These are phyloP conservation scores for Hyposoter didymator DNA, from an alignment of 2,888 invertebrate species.

Conservation along the genomic window DNA sequence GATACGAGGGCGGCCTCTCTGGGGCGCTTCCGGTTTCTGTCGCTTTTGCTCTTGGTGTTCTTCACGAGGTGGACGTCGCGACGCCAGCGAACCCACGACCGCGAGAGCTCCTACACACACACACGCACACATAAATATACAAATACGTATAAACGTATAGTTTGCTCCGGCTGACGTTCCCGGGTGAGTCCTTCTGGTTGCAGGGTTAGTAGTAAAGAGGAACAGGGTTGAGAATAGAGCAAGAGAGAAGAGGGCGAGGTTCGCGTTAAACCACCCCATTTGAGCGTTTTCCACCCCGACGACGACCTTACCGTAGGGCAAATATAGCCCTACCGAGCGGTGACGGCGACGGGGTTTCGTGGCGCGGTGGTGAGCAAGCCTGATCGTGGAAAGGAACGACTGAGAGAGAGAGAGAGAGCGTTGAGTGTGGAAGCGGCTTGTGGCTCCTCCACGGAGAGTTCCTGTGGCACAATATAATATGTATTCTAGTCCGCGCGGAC, in stretches of 20 bases:
- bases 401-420: background rate
- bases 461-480: conserved; percentile 42
- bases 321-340: conserved; percentile 75
- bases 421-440: conserved; percentile 66
- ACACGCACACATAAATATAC: background rate
- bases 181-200: conserved; percentile 81
- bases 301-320: conserved; percentile 82
- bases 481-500: conserved; percentile 71
- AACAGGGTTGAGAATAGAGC: background rate
- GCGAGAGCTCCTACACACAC: background rate
- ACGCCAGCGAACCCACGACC: conserved; percentile 62
- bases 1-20: conserved; percentile 30
- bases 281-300: conserved; percentile 84
- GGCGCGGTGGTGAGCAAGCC: conserved; percentile 68
- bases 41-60: conserved; percentile 30
- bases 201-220: conserved; percentile 60
- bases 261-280: conserved; percentile 84
- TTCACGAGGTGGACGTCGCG: conserved; percentile 59
- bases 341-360: conserved; percentile 60
- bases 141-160: conserved; percentile 26
- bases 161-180: conserved; percentile 62
- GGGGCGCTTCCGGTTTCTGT: conserved; percentile 53
- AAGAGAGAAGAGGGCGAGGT: conserved; percentile 72
- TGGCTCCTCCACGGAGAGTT: conserved; percentile 57
- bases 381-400: conserved; percentile 37